Base-by-base conservation (phyloP, 2,797 vertebrate genomes). In the Crocodylus rhombifer region DNA sequence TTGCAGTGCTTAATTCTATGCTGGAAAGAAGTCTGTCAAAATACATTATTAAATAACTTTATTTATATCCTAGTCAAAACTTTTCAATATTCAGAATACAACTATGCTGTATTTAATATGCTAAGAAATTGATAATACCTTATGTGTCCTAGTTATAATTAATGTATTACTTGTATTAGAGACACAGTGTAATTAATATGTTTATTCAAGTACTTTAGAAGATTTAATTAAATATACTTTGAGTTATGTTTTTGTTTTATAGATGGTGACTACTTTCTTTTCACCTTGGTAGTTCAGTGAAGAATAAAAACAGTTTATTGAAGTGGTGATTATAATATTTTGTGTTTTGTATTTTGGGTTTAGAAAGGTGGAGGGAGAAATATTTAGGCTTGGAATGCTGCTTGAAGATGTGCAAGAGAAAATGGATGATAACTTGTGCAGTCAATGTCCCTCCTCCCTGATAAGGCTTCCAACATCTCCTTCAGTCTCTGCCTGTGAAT, bases 341-440 rank as follows among this genome's bases (percentile, higher is more conserved):
- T 95, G 4, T 86, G 17, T 82, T 16, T 92, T 95, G 26, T 89
- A 64, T 92, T 94, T 51, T 95, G 74, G 7, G 42, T 95, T 96
- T 91, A 99, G 99, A 96, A 97, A 98, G 94, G 96, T 98, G 81
- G 99, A 99, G 97, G 98, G 98, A 84, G 97, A 98, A 96, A 98
- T 99, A 95, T 99, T 99, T 96, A 98, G 97, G 94, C 97, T 99
- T 95, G 98, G 98, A 84, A 98, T 98, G 98, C 94, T 98, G 67
- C 98, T 99, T 91, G 98, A 99, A 92, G 98, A 98, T 89, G 97
- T 99, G 78, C 98, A 98, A 94, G 98, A 99, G 95, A 97, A 98
- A 97, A 98, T 97, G 5, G 97, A 98, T 93, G 97, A 93, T 97
- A 98, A 97, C n/a, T 83, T 97, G 80, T 87, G 82, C 42, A 94